Conservation (phyloP, 2,888 invertebrate genomes). For the Microplitis manilae region DNA sequence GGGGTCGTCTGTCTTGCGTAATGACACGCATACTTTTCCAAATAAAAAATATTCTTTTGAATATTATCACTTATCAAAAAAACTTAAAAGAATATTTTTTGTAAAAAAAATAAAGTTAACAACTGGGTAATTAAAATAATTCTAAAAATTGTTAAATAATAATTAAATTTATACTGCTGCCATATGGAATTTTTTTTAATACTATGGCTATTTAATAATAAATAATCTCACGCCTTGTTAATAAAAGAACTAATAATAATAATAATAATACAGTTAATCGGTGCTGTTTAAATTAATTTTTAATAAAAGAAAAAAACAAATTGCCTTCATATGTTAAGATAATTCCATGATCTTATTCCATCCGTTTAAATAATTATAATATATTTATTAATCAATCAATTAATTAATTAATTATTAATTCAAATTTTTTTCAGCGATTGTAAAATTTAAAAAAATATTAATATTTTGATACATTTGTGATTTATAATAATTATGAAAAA, state of each 20-base stretch:
- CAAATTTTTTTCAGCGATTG: not conserved
- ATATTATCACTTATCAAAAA: too few species aligned
- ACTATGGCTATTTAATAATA: constrained; percentile 6
- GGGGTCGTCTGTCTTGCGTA: too few species aligned
- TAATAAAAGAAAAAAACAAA: constrained; percentile 15
- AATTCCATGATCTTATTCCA: constrained; percentile 34
- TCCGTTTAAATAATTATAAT: constrained; percentile 10
- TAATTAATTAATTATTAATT: not conserved
- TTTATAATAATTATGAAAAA: not conserved
- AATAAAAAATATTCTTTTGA: too few species aligned
- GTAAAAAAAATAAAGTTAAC: too few species aligned
- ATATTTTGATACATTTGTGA: constrained; percentile 18
- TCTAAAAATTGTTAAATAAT: constrained; percentile 27
- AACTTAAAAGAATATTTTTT: too few species aligned
- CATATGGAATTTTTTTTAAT: not conserved
- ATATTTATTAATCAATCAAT: not conserved
- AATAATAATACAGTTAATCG: constrained; percentile 8
- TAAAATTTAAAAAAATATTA: not conserved
- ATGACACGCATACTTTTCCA: too few species aligned
- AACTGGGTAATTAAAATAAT: not conserved
- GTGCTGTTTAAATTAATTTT: constrained; percentile 32
- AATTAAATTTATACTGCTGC: constrained; percentile 26
- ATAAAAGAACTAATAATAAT: constrained; percentile 7
- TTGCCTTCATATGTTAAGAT: constrained; percentile 22
- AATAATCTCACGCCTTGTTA: constrained; percentile 13